phyloP scores from a whole-genome alignment of 1,140 invertebrate genomes.

The Teleogryllus occipitalis region DNA sequence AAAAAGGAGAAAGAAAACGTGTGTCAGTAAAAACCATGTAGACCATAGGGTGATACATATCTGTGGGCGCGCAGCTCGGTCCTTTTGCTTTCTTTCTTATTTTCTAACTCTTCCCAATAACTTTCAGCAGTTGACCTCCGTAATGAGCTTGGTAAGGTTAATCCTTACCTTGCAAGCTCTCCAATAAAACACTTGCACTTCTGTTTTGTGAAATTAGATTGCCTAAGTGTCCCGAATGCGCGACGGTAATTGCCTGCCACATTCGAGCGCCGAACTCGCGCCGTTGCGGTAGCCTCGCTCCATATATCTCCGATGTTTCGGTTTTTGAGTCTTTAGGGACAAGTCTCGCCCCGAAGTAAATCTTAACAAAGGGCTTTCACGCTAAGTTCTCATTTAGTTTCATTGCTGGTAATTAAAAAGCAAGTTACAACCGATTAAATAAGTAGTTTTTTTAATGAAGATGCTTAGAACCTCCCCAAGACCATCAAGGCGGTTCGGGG shows the following conservation, averaged over 20 bases:
- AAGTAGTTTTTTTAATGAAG: too few relatives aligned
- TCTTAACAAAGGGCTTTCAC: too few relatives aligned
- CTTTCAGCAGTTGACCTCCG: not conserved
- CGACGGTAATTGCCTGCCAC: not conserved
- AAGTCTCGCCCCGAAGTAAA: too few relatives aligned
- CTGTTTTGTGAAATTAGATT: not conserved
- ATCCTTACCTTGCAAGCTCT: not conserved
- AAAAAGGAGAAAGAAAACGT: not conserved
- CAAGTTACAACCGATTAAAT: too few relatives aligned
- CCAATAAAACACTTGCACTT: not conserved
- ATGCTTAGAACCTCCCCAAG: too few relatives aligned
- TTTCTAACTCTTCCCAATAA: not conserved
- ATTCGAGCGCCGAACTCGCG: not conserved
- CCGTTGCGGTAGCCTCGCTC: too few relatives aligned
- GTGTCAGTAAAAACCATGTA: conserved; percentile 4
- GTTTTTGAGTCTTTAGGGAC: too few relatives aligned
- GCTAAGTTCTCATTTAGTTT: too few relatives aligned
- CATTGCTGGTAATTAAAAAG: too few relatives aligned
- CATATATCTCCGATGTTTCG: too few relatives aligned
- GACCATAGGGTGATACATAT: conserved; percentile 4
- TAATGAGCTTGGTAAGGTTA: not conserved
- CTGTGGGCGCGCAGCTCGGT: not conserved
- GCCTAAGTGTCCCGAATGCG: not conserved
- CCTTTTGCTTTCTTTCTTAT: not conserved
- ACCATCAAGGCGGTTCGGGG: too few relatives aligned